Evolutionary conservation across 1,140 invertebrate species (phyloP), one percentile per base, ranked within the genome.

Genomic region (Plutomurus gul): DNA sequence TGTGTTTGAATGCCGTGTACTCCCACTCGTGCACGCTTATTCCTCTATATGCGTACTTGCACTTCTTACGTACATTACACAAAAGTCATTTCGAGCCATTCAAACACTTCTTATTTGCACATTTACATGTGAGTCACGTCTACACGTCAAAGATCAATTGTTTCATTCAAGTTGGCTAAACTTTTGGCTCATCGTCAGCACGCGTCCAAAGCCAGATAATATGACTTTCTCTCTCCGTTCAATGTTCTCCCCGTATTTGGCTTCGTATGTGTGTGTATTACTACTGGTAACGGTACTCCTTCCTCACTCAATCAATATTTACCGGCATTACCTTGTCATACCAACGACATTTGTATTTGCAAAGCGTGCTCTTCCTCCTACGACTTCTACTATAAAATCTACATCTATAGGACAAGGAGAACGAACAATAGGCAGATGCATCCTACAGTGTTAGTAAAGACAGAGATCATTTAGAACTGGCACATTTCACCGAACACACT

Each of bases 101-200:
- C 11, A 65, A 65, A 36, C 56, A 4, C 13, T 5, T 65, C 36
- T 65, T 65, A 65, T 65, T 65, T 65, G 56, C 13, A 65, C 56
- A 65, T 65, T 65, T 65, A n/a, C 56, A 65, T 65, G 56, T 30
- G 13, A 65, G 56, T 65, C 56, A 65, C 56, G 56, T 65, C 36
- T 30, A 65, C 56, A 65, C 56, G 56, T 65, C 56, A 65, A 65
- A 65, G 56, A 65, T 65, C 56, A 65, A 65, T 65, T 65, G 56
- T 65, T 65, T 65, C 56, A 65, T 65, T 65, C 25, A 65, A 65
- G 13, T 27, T 13, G 25, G 56, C 56, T 65, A 65, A 65, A 65
- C 27, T 65, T 30, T 33, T 30, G 27, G 56, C 56, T 65, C 56
- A 65, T 65, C 56, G 56, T 65, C 56, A 65, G 56, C 56, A 65